phyloP scores from a whole-genome alignment of 2,888 invertebrate genomes.

The Noctua janthina region DNA sequence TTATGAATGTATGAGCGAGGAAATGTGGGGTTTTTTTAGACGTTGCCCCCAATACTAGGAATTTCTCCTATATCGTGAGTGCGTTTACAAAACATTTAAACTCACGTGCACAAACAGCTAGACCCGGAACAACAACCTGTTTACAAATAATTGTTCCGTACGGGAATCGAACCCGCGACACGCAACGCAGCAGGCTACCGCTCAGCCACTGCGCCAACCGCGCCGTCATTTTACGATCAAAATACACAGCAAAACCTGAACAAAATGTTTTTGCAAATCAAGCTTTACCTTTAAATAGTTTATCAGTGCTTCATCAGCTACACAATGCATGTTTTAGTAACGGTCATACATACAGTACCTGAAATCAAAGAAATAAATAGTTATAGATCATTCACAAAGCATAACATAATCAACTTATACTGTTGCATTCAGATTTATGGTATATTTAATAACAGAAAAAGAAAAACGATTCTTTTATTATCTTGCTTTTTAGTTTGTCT shows the following conservation, averaged over 20 bases:
- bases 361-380: constrained; percentile 18
- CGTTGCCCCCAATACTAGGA: too few relatives aligned
- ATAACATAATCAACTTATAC: too few relatives aligned
- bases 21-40: not conserved
- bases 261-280: not conserved
- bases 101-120: too few relatives aligned
- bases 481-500: not conserved
- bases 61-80: too few relatives aligned
- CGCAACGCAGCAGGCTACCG: too few relatives aligned
- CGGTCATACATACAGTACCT: constrained; percentile 19
- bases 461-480: not conserved
- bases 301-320: not conserved
- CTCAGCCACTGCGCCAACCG: too few relatives aligned
- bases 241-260: not conserved
- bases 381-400: not conserved
- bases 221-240: not conserved
- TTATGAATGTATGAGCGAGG: not conserved
- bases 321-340: not conserved
- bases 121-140: too few relatives aligned
- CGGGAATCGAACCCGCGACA: too few relatives aligned
- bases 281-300: constrained; percentile 6
- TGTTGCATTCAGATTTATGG: not conserved
- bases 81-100: too few relatives aligned
- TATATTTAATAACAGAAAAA: not conserved
- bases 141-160: too few relatives aligned